A percentile compares a stretch with the other conserved stretches of the same genome.
phyloP scores from a whole-genome alignment of 2,113 vertebrate genomes.

The Larimichthys crocea region DNA sequence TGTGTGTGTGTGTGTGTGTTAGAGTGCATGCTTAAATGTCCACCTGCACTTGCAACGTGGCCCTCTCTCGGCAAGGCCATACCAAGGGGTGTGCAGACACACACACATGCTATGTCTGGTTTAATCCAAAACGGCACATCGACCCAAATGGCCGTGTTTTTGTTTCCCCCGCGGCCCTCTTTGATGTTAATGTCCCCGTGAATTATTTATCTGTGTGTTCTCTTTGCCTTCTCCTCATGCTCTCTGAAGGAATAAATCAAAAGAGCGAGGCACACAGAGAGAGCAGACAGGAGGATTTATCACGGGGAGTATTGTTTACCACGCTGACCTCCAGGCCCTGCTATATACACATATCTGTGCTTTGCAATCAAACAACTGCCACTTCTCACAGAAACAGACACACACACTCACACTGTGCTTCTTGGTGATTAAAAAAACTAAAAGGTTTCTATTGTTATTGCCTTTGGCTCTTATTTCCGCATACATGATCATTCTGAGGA shows the following conservation, averaged over 20 bases:
- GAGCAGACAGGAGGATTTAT: slow-evolving; percentile 78
- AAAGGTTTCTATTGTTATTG: slow-evolving; percentile 9
- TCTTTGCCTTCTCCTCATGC: slow-evolving; percentile 73
- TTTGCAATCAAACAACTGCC: slow-evolving; percentile 69
- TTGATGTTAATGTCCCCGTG: slow-evolving; percentile 84
- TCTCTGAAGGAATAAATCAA: slow-evolving; percentile 81
- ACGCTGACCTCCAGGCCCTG: slow-evolving; percentile 73
- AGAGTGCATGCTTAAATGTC: slow-evolving; percentile 27
- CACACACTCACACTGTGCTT: neutral
- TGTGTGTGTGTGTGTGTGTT: neutral
- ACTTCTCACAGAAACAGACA: slow-evolving; percentile 52
- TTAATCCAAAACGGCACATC: slow-evolving; percentile 80
- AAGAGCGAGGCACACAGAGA: slow-evolving; percentile 68
- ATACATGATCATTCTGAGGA: slow-evolving; percentile 7
- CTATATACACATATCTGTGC: slow-evolving; percentile 74
- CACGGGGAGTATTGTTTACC: slow-evolving; percentile 79
- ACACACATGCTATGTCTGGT: slow-evolving; percentile 52
- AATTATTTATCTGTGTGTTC: slow-evolving; percentile 84
- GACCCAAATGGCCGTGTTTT: slow-evolving; percentile 78
- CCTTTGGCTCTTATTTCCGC: neutral
- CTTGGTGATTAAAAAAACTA: slow-evolving; percentile 15
- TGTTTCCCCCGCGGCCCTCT: slow-evolving; percentile 78
- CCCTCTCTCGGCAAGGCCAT: slow-evolving; percentile 55
- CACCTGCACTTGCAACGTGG: slow-evolving; percentile 55
- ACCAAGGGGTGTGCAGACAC: slow-evolving; percentile 38